A percentile compares a stretch with the other conserved stretches of the same genome.
These are phyloP conservation scores for Calidris pugnax DNA, from an alignment of 2,113 vertebrate genomes.

Conservation along the genomic window DNA sequence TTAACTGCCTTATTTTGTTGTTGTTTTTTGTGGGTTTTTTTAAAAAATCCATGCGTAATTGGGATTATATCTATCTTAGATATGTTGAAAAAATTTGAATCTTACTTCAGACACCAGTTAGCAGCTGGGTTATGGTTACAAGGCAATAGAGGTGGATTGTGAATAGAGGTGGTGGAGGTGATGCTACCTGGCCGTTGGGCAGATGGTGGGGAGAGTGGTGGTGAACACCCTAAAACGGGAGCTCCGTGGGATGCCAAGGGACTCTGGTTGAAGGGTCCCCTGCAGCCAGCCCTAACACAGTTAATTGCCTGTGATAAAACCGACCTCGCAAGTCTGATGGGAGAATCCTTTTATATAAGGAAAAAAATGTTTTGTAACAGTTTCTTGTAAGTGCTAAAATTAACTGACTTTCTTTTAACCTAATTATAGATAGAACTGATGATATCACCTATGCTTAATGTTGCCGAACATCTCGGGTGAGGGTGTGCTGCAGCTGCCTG, in stretches of 20 bases:
- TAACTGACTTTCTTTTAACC: constrained; percentile 54
- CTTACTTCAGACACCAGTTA: background rate
- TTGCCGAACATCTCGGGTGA: background rate
- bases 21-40: background rate
- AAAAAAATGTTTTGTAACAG: constrained; percentile 44
- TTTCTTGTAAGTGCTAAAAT: constrained; percentile 66
- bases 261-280: background rate
- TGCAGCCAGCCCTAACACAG: constrained; percentile 40
- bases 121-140: background rate
- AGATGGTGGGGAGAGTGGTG: background rate
- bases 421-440: constrained; percentile 48
- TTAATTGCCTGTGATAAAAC: constrained; percentile 68
- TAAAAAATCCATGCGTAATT: background rate
- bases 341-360: constrained; percentile 45
- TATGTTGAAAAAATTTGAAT: background rate
- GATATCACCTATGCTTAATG: constrained; percentile 33
- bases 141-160: background rate
- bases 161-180: background rate
- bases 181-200: background rate
- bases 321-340: constrained; percentile 28
- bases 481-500: background rate
- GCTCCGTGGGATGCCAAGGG: background rate
- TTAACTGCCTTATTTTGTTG: background rate
- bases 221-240: background rate
- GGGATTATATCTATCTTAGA: background rate